Evolutionary conservation across 2,797 vertebrate genomes (phyloP).

Genomic region (Hippoglossus hippoglossus): DNA sequence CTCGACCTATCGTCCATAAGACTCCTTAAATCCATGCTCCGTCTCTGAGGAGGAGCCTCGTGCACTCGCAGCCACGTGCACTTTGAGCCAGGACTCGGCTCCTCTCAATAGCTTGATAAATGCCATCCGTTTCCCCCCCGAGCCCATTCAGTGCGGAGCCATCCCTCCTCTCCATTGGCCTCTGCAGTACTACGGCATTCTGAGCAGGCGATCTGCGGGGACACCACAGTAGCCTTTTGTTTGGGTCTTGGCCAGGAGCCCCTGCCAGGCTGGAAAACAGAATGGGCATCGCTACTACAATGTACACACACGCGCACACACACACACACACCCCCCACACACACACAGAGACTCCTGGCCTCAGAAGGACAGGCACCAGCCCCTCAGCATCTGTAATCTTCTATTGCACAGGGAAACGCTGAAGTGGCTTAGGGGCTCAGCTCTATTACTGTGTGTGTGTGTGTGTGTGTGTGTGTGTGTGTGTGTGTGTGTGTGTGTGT

Average conservation of each 20-base stretch:
- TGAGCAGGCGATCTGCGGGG: constrained; percentile 75
- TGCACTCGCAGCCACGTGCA: constrained; percentile 19
- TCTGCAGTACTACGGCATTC: constrained; percentile 69
- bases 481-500: constrained; percentile 21
- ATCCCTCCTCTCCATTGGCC: constrained; percentile 62
- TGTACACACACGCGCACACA: constrained; percentile 47
- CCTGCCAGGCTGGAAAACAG: constrained; percentile 70
- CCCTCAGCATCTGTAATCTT: constrained; percentile 86
- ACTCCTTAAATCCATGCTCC: constrained; percentile 49
- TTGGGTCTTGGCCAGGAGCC: constrained; percentile 73
- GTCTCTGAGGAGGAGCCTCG: constrained; percentile 47
- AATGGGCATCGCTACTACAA: constrained; percentile 69
- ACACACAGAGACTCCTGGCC: constrained; percentile 50
- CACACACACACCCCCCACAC: constrained; percentile 11
- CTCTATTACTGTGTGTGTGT: constrained; percentile 56
- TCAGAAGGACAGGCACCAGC: constrained; percentile 73
- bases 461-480: constrained; percentile 21
- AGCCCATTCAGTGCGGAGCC: constrained; percentile 52
- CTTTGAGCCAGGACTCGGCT: constrained; percentile 44
- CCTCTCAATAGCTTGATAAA: constrained; percentile 67
- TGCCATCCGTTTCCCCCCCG: constrained; percentile 65
- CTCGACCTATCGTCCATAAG: constrained; percentile 42
- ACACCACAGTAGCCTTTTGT: constrained; percentile 79
- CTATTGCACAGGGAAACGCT: constrained; percentile 83
- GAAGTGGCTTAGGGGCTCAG: constrained; percentile 79